Evolutionary conservation across 2,797 vertebrate genomes (phyloP).

Genomic region (Aldrovandia affinis): DNA sequence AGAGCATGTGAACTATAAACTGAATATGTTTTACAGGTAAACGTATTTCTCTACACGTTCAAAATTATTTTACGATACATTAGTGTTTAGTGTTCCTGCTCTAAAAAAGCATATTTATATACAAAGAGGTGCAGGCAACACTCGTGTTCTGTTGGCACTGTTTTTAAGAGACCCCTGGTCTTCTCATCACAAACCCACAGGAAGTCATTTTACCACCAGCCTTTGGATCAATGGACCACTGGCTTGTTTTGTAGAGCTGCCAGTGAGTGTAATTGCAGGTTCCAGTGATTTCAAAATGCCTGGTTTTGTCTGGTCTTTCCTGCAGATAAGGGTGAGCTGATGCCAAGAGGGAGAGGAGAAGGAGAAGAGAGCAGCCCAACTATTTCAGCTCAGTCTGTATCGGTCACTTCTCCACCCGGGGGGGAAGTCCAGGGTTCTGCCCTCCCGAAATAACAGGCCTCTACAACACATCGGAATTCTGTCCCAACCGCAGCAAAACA

Average conservation of each 20-base stretch:
- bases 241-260: conserved; percentile 10
- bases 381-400: conserved; percentile 30
- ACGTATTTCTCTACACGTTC: too few relatives aligned
- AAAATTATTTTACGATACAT: neutral
- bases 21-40: neutral
- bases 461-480: conserved; percentile 38
- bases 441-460: conserved; percentile 57
- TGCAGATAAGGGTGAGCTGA: conserved; percentile 48
- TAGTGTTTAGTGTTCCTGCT: neutral
- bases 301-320: conserved; percentile 70
- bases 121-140: neutral
- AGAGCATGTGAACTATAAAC: neutral
- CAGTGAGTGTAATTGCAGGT: conserved; percentile 68
- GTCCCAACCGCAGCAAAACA: conserved; percentile 35
- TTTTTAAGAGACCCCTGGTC: conserved; percentile 1
- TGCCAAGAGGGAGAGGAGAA: conserved; percentile 34
- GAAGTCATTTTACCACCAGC: conserved; percentile 24
- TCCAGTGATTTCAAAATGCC: conserved; percentile 64
- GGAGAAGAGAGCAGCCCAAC: conserved; percentile 31
- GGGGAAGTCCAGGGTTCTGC: conserved; percentile 57
- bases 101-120: neutral
- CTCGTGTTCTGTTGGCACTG: neutral
- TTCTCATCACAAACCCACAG: neutral
- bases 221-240: conserved; percentile 28
- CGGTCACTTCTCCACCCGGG: conserved; percentile 15